Evolutionary conservation across 2,113 vertebrate species (phyloP).

Genomic region (Python bivittatus): DNA sequence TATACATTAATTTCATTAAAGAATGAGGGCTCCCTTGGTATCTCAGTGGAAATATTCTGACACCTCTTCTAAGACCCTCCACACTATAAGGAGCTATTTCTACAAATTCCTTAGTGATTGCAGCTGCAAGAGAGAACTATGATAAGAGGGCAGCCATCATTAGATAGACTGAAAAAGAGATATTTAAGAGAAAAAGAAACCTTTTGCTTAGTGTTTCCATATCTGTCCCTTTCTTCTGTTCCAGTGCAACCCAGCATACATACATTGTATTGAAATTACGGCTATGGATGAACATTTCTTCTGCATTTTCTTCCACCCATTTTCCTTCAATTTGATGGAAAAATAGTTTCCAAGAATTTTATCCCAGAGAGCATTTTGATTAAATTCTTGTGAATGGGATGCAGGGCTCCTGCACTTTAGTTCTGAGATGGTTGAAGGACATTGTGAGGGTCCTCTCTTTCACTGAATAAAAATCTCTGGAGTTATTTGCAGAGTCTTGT

Average conservation of each 20-base stretch:
- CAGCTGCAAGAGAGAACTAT: background rate
- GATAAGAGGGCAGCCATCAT: background rate
- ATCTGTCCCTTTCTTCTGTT: background rate
- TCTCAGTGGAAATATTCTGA: conserved; percentile 10
- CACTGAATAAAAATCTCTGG: background rate
- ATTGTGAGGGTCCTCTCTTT: background rate
- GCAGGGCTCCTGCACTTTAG: background rate
- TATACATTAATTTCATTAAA: background rate
- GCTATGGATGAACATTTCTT: no score
- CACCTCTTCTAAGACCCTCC: background rate
- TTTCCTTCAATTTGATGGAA: background rate
- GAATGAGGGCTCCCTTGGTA: background rate
- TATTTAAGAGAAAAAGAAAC: background rate
- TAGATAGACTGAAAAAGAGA: background rate
- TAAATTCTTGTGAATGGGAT: background rate
- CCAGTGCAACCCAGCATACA: background rate
- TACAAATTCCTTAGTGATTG: conserved; percentile 4
- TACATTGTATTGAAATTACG: background rate
- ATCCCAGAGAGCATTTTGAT: background rate
- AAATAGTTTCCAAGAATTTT: background rate
- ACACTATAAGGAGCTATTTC: background rate
- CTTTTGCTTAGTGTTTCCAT: background rate
- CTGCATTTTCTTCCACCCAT: background rate
- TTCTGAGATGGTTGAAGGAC: background rate
- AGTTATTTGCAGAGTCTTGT: background rate